Evolutionary conservation across 2,113 vertebrate genomes (phyloP).

Genomic region (Donacobius atricapilla): DNA sequence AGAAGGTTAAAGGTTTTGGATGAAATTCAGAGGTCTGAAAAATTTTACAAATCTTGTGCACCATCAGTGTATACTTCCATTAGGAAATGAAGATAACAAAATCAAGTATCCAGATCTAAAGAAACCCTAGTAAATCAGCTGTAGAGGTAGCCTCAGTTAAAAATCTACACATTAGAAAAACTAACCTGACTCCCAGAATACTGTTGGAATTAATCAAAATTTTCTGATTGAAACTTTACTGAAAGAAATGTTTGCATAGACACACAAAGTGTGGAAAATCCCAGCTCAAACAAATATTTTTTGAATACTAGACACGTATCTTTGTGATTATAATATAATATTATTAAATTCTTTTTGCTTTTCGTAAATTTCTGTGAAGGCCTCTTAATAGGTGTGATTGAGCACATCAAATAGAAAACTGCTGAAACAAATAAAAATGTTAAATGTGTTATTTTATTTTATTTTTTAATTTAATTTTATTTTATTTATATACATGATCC

Average conservation of each 20-base stretch:
- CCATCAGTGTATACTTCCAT: neutral
- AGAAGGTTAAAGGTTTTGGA: neutral
- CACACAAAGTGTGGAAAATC: neutral
- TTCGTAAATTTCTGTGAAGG: neutral
- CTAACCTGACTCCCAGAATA: neutral
- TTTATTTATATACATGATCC: neutral
- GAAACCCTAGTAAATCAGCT: neutral
- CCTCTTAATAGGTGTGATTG: neutral
- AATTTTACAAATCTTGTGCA: neutral
- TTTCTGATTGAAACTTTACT: neutral
- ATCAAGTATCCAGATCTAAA: neutral
- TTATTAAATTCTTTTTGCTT: neutral
- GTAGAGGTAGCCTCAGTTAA: neutral
- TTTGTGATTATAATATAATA: neutral
- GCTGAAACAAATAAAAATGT: neutral
- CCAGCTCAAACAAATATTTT: neutral
- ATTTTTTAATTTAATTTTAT: neutral
- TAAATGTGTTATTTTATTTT: neutral
- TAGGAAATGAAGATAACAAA: neutral
- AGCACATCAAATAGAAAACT: neutral
- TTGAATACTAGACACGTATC: neutral
- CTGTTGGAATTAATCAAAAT: neutral
- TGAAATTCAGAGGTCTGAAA: neutral
- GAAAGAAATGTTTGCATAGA: neutral
- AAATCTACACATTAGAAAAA: neutral